phyloP scores from a whole-genome alignment of 2,113 vertebrate species.

The Solenodon paradoxus region DNA sequence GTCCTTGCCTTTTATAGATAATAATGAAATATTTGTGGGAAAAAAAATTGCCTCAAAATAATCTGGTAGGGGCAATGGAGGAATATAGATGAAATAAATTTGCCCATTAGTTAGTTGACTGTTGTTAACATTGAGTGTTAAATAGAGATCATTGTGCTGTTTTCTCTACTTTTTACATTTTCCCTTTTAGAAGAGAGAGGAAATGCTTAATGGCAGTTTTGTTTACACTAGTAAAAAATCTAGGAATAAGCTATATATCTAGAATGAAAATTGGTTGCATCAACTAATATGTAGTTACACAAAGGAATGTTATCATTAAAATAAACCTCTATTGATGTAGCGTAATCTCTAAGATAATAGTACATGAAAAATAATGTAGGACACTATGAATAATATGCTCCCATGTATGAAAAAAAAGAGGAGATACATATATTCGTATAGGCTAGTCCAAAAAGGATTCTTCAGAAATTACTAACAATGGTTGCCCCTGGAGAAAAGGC shows the following conservation, averaged over 20 bases:
- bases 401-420: neutral
- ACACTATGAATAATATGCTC: neutral
- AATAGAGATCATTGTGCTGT: neutral
- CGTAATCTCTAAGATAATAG: neutral
- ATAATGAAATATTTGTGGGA: neutral
- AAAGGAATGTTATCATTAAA: neutral
- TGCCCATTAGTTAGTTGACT: neutral
- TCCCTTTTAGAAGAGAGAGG: neutral
- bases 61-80: neutral
- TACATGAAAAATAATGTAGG: neutral
- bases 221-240: neutral
- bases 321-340: neutral
- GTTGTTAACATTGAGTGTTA: neutral
- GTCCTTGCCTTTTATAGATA: neutral
- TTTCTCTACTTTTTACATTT: neutral
- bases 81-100: neutral
- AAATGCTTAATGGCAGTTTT: neutral
- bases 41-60: conserved; percentile 23
- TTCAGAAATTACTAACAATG: neutral
- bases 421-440: neutral
- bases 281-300: neutral
- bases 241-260: neutral
- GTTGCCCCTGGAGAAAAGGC: neutral
- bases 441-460: neutral
- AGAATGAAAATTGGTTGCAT: neutral